phyloP scores from a whole-genome alignment of 1,140 invertebrate genomes.

The Tetramorium simillimum region DNA sequence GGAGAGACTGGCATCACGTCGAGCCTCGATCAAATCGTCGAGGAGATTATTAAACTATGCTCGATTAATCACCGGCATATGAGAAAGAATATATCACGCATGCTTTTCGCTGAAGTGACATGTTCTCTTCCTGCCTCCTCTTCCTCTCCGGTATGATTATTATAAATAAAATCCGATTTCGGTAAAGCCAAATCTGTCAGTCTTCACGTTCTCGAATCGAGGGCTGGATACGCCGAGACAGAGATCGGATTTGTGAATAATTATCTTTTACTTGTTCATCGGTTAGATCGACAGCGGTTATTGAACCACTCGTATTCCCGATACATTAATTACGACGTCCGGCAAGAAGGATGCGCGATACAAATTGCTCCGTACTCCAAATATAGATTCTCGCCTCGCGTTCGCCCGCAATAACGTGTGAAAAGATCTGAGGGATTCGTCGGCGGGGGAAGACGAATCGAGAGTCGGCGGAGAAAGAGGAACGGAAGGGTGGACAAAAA shows the following conservation, averaged over 20 bases:
- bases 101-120: conserved; percentile 7
- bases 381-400: conserved; percentile 16
- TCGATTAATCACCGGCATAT: conserved; percentile 4
- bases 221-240: not conserved
- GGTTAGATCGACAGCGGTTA: not conserved
- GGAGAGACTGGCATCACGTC: not conserved
- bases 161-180: conserved; percentile 31
- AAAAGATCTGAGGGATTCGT: conserved; percentile 1
- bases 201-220: not conserved
- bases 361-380: conserved; percentile 16
- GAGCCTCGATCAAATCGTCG: not conserved
- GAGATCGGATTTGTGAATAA: conserved; percentile 34
- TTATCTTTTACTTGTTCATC: conserved; percentile 26
- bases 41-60: not conserved
- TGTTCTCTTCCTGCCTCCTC: not conserved
- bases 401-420: not conserved
- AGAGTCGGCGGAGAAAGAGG: conserved; percentile 8
- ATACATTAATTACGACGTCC: conserved; percentile 28
- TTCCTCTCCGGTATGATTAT: not conserved
- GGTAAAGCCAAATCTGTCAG: conserved; percentile 4
- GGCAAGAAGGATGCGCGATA: not conserved
- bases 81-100: not conserved
- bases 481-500: conserved; percentile 31
- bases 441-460: not conserved
- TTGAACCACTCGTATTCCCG: not conserved